A percentile compares a stretch with the other conserved stretches of the same genome.
Conservation (phyloP, 2,113 vertebrate species). For the Aegypius monachus region DNA sequence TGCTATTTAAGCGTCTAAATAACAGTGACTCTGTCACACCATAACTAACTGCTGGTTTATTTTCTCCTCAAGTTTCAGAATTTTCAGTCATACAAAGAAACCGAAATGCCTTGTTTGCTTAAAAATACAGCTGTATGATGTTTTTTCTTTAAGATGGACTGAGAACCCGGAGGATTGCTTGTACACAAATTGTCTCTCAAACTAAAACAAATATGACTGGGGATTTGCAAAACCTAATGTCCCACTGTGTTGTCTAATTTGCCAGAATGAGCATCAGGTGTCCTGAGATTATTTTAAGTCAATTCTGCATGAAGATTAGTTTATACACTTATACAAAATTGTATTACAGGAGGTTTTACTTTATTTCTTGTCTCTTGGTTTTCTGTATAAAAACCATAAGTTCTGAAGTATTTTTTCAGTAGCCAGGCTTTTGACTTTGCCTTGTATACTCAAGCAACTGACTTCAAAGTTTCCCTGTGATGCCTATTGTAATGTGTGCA, state of each 20-base stretch:
- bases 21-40: not conserved
- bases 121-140: not conserved
- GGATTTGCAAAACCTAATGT: not conserved
- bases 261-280: not conserved
- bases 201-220: not conserved
- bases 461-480: not conserved
- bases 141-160: not conserved
- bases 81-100: not conserved
- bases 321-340: not conserved
- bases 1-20: slow-evolving; percentile 25
- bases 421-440: not conserved
- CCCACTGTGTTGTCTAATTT: not conserved
- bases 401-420: not conserved
- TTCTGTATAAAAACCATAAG: not conserved
- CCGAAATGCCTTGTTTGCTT: not conserved
- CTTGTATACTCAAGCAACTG: not conserved
- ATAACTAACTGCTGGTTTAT: slow-evolving; percentile 3
- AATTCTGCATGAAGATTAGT: not conserved
- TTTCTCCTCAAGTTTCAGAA: slow-evolving; percentile 23
- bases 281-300: not conserved
- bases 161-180: not conserved
- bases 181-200: not conserved
- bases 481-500: not conserved
- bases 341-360: not conserved
- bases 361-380: not conserved